phyloP scores from a whole-genome alignment of 2,113 vertebrate species.

The Lynx canadensis region DNA sequence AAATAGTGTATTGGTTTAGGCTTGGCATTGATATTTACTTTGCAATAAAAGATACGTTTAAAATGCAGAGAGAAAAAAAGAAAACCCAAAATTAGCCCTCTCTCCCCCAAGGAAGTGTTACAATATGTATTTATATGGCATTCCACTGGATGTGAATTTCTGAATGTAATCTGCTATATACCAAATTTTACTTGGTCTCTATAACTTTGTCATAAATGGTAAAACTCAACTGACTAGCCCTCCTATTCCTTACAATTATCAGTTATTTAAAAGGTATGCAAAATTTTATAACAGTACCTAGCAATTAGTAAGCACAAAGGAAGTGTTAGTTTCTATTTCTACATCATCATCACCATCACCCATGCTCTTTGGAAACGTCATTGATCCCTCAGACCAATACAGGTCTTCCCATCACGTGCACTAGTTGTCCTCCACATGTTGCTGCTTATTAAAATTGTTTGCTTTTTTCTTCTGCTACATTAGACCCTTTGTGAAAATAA shows the following conservation, averaged over 20 bases:
- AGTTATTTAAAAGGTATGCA: background rate
- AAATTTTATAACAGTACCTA: background rate
- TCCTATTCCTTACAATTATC: background rate
- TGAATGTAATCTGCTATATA: background rate
- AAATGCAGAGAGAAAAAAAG: background rate
- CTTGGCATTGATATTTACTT: background rate
- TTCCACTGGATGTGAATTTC: background rate
- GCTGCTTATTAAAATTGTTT: background rate
- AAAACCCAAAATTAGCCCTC: background rate
- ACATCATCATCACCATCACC: background rate
- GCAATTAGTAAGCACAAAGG: background rate
- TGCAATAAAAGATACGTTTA: background rate
- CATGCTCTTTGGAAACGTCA: background rate
- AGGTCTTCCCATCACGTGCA: background rate
- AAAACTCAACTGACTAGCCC: background rate
- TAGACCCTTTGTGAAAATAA: background rate
- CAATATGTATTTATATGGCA: background rate
- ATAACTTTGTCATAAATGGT: background rate
- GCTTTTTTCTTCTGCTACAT: background rate
- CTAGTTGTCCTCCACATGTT: accelerated
- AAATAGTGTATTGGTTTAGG: background rate
- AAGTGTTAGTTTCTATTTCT: background rate
- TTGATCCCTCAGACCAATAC: background rate
- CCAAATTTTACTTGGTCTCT: background rate
- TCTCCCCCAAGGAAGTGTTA: accelerated